Percentiles rank a stretch among this genome's conserved stretches.
phyloP scores from a whole-genome alignment of 1,140 invertebrate genomes.

The Prorops nasuta region DNA sequence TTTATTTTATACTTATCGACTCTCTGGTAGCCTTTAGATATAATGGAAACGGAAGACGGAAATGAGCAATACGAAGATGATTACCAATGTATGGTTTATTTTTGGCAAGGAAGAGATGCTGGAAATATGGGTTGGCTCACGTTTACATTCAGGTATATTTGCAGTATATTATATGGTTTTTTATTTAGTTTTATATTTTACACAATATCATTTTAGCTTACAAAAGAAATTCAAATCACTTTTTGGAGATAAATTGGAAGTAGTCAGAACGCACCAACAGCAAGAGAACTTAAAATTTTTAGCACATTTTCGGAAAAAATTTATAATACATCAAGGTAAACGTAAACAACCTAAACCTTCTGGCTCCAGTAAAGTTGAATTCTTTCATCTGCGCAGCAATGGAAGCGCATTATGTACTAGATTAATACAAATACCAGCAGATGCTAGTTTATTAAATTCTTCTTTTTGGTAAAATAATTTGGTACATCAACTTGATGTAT shows the following conservation, averaged over 20 bases:
- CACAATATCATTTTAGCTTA: constrained; percentile 60
- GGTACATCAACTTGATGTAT: background rate
- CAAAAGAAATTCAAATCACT: constrained; percentile 97
- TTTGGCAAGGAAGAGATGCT: constrained; percentile 98
- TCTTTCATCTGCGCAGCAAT: constrained; percentile 95
- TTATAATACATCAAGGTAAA: constrained; percentile 91
- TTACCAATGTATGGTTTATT: constrained; percentile 96
- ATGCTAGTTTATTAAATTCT: constrained; percentile 78
- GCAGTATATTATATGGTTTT: constrained; percentile 5
- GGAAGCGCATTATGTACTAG: constrained; percentile 91
- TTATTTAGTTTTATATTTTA: constrained; percentile 2
- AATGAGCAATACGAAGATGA: constrained; percentile 79
- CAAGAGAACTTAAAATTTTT: constrained; percentile 99
- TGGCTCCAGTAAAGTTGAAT: constrained; percentile 72
- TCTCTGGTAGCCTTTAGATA: constrained; percentile 51
- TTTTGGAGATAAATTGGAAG: constrained; percentile 94
- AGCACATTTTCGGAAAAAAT: constrained; percentile 94
- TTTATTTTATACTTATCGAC: constrained; percentile 19
- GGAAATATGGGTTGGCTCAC: constrained; percentile 99
- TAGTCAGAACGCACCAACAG: constrained; percentile 96
- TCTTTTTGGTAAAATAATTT: constrained; percentile 72
- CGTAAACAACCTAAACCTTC: constrained; percentile 63
- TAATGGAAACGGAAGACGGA: constrained; percentile 67
- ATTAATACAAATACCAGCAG: constrained; percentile 85
- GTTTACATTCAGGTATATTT: constrained; percentile 85